These are phyloP conservation scores for Drosophila persimilis DNA, from an alignment of 1,140 invertebrate species.

Conservation along the genomic window DNA sequence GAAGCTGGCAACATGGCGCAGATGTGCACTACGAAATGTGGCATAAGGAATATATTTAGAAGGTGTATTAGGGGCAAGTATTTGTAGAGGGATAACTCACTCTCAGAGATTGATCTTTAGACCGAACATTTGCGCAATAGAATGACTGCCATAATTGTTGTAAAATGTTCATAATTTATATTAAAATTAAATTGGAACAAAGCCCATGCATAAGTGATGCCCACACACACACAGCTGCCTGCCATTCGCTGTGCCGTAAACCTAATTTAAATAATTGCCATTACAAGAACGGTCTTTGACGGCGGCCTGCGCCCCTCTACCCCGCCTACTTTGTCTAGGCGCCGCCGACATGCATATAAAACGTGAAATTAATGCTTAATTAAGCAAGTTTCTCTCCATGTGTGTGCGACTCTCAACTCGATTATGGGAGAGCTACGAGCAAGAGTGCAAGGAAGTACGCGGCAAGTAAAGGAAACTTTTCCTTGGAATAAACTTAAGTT, in stretches of 20 bases:
- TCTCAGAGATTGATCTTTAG: no score
- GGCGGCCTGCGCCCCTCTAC: not conserved
- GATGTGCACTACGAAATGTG: constrained; percentile 52
- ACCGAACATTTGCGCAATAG: no score
- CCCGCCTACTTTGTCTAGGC: constrained; percentile 1
- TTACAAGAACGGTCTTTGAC: constrained; percentile 30
- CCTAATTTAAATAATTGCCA: constrained; percentile 55
- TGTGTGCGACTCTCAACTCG: constrained; percentile 30
- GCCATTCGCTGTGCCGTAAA: constrained; percentile 17
- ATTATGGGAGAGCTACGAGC: constrained; percentile 19
- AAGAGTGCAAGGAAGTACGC: constrained; percentile 15
- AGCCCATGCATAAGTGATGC: constrained; percentile 6
- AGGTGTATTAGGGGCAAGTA: no score
- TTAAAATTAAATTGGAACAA: constrained; percentile 36
- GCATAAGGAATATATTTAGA: constrained; percentile 34
- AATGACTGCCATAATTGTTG: not conserved
- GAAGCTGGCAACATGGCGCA: constrained; percentile 33
- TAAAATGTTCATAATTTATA: constrained; percentile 29
- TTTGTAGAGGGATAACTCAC: no score
- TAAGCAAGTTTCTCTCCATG: constrained; percentile 47
- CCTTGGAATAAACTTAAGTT: constrained; percentile 52
- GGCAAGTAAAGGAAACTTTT: constrained; percentile 2
- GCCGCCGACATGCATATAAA: constrained; percentile 66
- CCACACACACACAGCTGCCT: not conserved
- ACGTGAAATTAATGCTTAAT: constrained; percentile 77